A percentile compares a stretch with the other conserved stretches of the same genome.
phyloP scores from a whole-genome alignment of 2,888 invertebrate species.

The Hemistola chrysoprasaria region DNA sequence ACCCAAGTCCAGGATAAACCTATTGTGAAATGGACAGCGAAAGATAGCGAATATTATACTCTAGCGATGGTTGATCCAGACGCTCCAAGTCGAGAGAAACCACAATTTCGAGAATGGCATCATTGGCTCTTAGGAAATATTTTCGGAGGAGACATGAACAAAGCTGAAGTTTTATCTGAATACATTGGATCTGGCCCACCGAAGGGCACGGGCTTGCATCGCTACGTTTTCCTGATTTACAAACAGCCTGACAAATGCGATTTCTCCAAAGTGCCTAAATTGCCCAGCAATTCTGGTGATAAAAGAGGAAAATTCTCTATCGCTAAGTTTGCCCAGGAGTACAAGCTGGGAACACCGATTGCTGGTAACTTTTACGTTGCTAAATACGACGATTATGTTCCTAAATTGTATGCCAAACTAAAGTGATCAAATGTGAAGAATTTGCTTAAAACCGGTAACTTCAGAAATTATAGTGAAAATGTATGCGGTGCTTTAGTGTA shows the following conservation, averaged over 20 bases:
- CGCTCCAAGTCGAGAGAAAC: constrained; percentile 87
- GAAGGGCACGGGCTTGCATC: constrained; percentile 86
- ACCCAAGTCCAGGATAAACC: constrained; percentile 88
- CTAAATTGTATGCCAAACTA: constrained; percentile 65
- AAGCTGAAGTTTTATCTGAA: constrained; percentile 85
- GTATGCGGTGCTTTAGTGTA: constrained; percentile 37
- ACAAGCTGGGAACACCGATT: constrained; percentile 80
- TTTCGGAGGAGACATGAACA: constrained; percentile 82
- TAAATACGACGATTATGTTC: constrained; percentile 84
- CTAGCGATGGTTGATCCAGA: constrained; percentile 87
- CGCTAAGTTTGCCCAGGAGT: constrained; percentile 81
- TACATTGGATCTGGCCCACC: constrained; percentile 87
- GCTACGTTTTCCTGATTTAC: constrained; percentile 86
- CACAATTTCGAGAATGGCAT: constrained; percentile 87
- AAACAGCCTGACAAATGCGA: constrained; percentile 80
- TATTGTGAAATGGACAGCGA: constrained; percentile 83
- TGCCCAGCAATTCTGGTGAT: constrained; percentile 72
- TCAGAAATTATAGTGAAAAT: constrained; percentile 19
- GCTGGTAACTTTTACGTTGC: constrained; percentile 84
- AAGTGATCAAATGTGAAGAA: constrained; percentile 47
- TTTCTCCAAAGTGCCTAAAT: constrained; percentile 60
- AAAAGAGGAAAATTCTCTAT: constrained; percentile 82
- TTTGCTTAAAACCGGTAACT: constrained; percentile 32
- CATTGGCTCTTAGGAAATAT: constrained; percentile 91
- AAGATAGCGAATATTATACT: constrained; percentile 84